phyloP scores from a whole-genome alignment of 2,797 vertebrate genomes.

The Girardinus metallicus region DNA sequence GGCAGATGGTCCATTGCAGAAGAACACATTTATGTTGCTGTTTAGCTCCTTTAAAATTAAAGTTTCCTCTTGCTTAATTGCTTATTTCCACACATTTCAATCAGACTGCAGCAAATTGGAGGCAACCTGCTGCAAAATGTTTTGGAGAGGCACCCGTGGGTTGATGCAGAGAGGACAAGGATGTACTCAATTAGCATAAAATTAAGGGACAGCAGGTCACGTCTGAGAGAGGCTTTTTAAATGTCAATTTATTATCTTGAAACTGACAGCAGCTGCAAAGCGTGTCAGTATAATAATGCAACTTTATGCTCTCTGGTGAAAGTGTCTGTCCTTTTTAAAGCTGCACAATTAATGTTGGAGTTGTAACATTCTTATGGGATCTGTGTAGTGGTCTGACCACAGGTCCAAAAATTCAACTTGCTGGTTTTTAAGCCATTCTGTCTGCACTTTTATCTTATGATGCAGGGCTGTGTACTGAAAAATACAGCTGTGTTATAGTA shows the following conservation, averaged over 20 bases:
- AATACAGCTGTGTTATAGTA: background rate
- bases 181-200: constrained; percentile 10
- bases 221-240: constrained; percentile 9
- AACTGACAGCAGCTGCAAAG: constrained; percentile 6
- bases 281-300: background rate
- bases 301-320: constrained; percentile 1
- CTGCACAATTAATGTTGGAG: background rate
- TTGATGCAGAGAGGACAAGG: constrained; percentile 8
- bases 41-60: constrained; percentile 1
- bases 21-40: background rate
- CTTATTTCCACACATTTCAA: background rate
- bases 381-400: background rate
- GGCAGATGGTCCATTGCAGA: background rate
- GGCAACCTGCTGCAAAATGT: background rate
- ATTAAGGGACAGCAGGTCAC: constrained; percentile 9
- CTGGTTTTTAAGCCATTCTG: background rate
- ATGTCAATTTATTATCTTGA: constrained; percentile 7
- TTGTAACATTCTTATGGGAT: background rate
- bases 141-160: constrained; percentile 1
- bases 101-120: background rate
- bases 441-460: background rate
- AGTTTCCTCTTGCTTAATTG: background rate
- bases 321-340: background rate
- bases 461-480: background rate
- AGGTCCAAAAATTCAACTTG: background rate